Base-by-base conservation (phyloP, 2,888 invertebrate species). In the Meganola albula region DNA sequence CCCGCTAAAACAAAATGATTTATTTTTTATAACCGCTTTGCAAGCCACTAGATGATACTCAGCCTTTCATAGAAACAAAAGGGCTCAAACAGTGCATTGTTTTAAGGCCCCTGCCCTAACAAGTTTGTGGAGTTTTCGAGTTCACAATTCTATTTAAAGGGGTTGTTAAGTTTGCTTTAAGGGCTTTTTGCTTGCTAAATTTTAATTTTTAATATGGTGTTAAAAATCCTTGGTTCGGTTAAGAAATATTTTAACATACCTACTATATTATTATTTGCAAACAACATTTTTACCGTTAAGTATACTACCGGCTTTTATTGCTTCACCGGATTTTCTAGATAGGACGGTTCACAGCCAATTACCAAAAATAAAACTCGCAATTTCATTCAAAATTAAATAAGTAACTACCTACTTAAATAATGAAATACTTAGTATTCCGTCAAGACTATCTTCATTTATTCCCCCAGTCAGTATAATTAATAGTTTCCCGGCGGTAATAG, bases 41-140 rank as follows among this genome's bases (percentile, higher is more conserved):
- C 27, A n/a, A 34, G 47, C 44, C 41, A 51, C 47, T 51, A 41
- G 37, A 38, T 27, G 31, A 25, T 54, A 39, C 51, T 50, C 46
- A 54, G 48, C 48, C 46, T 55, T 44, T 45, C 46, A 42, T 55
- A 54, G 49, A 58, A 66, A 80, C 79, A 82, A 83, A 78, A 63
- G 63, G 47, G 55, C 45, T 64, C 77, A 76, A 78, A 80, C 77
- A 75, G 74, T 71, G 68, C 58, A 77, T 80, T 80, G 82, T 79
- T 67, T 58, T 43, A 28, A 52, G 48, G 50, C 62, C 64, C 66
- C 63, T 48, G 45, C 57, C 63, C 69, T 65, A 59, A 65, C 61
- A 61, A 66, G 68, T 73, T 74, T 69, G 66, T 68, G 69, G 61
- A 61, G 58, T 56, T 63, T 63, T 51, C 37, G 44, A 53, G 51